phyloP scores from a whole-genome alignment of 2,113 vertebrate species.

The Percopsis transmontana region DNA sequence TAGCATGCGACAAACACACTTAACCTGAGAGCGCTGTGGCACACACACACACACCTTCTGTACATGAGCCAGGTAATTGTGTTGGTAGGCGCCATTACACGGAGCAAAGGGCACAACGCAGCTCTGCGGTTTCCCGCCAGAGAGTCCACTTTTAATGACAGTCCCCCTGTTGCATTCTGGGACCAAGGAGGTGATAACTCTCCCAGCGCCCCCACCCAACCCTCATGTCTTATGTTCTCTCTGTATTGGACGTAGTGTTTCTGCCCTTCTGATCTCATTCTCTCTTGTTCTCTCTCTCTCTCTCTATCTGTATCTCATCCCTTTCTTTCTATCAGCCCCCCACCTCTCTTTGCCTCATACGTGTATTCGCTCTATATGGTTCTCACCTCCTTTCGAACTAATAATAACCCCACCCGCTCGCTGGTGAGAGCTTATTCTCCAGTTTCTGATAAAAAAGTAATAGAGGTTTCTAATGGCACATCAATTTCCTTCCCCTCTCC shows the following conservation, averaged over 20 bases:
- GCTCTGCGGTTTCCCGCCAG: slow-evolving; percentile 46
- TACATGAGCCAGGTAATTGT: slow-evolving; percentile 25
- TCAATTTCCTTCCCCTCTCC: slow-evolving; percentile 63
- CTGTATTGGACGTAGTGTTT: background rate
- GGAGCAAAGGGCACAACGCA: slow-evolving; percentile 39
- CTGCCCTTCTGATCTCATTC: background rate
- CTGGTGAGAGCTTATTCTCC: slow-evolving; percentile 59
- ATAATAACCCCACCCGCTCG: slow-evolving; percentile 1
- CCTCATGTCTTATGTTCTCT: background rate
- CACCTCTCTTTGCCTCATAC: slow-evolving; percentile 25
- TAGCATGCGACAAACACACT: slow-evolving; percentile 33
- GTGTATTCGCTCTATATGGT: slow-evolving; percentile 13
- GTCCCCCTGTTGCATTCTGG: slow-evolving; percentile 11
- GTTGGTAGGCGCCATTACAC: slow-evolving; percentile 34
- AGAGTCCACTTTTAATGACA: slow-evolving; percentile 43
- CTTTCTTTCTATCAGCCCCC: slow-evolving; percentile 28
- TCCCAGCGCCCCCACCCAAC: background rate
- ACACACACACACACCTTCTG: background rate
- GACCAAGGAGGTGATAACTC: slow-evolving; percentile 53
- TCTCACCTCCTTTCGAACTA: slow-evolving; percentile 15
- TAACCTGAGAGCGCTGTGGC: slow-evolving; percentile 18
- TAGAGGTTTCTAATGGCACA: slow-evolving; percentile 75
- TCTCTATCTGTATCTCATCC: background rate
- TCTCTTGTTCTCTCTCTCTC: slow-evolving; percentile 7
- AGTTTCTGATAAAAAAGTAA: slow-evolving; percentile 81